Base-by-base conservation (phyloP, 2,113 vertebrate genomes). In the Chaetodon auriga region DNA sequence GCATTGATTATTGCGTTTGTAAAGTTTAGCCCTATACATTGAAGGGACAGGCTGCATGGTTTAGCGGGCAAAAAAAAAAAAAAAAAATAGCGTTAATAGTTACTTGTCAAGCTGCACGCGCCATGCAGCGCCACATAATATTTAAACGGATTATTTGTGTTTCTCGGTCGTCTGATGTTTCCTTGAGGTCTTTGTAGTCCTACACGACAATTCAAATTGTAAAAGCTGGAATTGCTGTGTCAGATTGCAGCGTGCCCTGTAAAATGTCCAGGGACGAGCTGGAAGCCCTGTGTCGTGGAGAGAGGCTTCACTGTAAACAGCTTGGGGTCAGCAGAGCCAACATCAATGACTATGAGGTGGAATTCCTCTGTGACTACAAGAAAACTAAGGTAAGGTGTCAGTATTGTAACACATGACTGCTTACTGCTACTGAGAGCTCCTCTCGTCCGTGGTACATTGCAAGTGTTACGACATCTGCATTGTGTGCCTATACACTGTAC, bases 311-410 rank as follows among this genome's bases (percentile, higher is more conserved):
- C 72, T 97, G 97, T 75, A 79, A 93, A 41, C 62, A 92, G 36
- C 92, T 97, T 0, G 93, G 94, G 0, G 91, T 98, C 75, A 96
- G 87, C 77, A 95, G 90, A 75, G 87, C 94, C 78, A 97, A 97
- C 45, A 89, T 96, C 43, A 93, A 94, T 72, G 94, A 97, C 23
- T 97, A 96, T 75, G 97, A 97, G 89, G 97, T 98, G 79, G 96
- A 97, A 49, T 98, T 96, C 87, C 92, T 98, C 63, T 97, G 96
- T 43, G 95, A 97, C 94, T 97, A 97, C 91, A 97, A 95, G 90
- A 97, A 93, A 84, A 91, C 82, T 0, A 95, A 95, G 88, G 94
- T 95, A 82, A 46, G 61, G 0, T 1, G 5, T 51, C 21, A 35
- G 5, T 16, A 5, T 75, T 46, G 30, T 18, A 41, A 38, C 6